Conservation (phyloP, 2,888 invertebrate species). For the Euproctis similis region DNA sequence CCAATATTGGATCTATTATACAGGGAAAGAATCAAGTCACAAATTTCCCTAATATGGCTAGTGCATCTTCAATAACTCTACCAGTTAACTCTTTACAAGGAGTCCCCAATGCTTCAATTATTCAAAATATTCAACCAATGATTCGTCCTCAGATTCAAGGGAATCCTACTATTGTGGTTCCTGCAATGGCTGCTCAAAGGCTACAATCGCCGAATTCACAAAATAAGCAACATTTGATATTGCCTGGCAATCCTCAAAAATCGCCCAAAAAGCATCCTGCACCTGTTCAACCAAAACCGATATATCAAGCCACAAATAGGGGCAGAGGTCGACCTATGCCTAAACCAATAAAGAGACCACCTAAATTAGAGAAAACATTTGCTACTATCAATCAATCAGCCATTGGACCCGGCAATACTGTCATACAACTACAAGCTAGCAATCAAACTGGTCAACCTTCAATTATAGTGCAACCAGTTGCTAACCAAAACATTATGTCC, state of each 20-base stretch:
- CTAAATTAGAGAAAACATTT: conserved; percentile 66
- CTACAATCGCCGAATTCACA: conserved; percentile 60
- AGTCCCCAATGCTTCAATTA: conserved; percentile 62
- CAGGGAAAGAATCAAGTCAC: conserved; percentile 65
- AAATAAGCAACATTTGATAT: conserved; percentile 62
- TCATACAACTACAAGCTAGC: conserved; percentile 75
- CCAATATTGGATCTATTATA: conserved; percentile 51
- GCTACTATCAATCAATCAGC: conserved; percentile 66
- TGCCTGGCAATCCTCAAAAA: conserved; percentile 59
- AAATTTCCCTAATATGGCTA: conserved; percentile 68
- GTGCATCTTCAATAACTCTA: conserved; percentile 65
- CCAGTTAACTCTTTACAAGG: conserved; percentile 70
- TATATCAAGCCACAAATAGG: conserved; percentile 62
- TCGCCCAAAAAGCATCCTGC: conserved; percentile 68
- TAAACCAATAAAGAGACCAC: conserved; percentile 67
- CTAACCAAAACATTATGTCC: conserved; percentile 77
- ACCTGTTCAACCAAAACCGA: conserved; percentile 66
- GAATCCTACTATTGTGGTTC: conserved; percentile 65
- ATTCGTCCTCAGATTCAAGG: conserved; percentile 66
- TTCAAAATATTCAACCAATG: conserved; percentile 71
- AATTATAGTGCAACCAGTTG: conserved; percentile 81
- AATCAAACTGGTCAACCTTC: conserved; percentile 76
- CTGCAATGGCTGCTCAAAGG: conserved; percentile 64
- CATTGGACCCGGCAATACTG: conserved; percentile 63
- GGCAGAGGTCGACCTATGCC: conserved; percentile 64